Base-by-base conservation (phyloP, 2,797 vertebrate species). In the Dipus sagitta region DNA sequence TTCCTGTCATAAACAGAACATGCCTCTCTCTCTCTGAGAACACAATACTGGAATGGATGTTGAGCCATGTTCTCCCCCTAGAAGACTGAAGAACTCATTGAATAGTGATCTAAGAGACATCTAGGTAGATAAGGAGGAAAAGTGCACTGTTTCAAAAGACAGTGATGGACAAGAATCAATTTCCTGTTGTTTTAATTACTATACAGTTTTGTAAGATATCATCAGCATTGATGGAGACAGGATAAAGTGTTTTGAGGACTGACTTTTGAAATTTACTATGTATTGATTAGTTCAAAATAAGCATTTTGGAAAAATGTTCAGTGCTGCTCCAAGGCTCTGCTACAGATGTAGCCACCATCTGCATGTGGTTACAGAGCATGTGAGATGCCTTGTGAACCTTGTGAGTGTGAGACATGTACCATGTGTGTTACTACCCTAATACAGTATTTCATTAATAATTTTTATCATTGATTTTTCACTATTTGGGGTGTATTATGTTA, bases 391-490 rank as follows among this genome's bases (percentile, higher is more conserved):
- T 83, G 10, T 72, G 84, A 42, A 14, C 54, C 12, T 86, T 62
- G 20, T 20, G 15, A 70, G n/a, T 13, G 32, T 84, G 47, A 70
- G 54, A 54, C 54, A 58, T 58, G 2, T 84, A 58, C 8, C 42
- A 58, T 20, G 30, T 34, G 52, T 54, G 32, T 84, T 71, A 24
- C 20, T 24, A 24, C 5, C 15, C 20, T 6, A 70, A 74, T 81
- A 26, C 6, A 62, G 71, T 23, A 67, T 79, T 32, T 84, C 30
- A 34, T 54, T 54, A 76, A n/a, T 79, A 20, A 75, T 89, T 88
- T 92, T 72, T 38, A 78, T 87, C 11, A 77, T 82, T 88, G n/a
- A 80, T 78, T 85, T 82, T 38, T 65, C 76, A 84, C 54, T 82
- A 3, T 17, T 78, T 86, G 65, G 14, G 3, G 8, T 92, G 64